Percentiles rank a stretch among this genome's conserved stretches.
Conservation (phyloP, 2,888 invertebrate genomes). For the Merodon equestris region DNA sequence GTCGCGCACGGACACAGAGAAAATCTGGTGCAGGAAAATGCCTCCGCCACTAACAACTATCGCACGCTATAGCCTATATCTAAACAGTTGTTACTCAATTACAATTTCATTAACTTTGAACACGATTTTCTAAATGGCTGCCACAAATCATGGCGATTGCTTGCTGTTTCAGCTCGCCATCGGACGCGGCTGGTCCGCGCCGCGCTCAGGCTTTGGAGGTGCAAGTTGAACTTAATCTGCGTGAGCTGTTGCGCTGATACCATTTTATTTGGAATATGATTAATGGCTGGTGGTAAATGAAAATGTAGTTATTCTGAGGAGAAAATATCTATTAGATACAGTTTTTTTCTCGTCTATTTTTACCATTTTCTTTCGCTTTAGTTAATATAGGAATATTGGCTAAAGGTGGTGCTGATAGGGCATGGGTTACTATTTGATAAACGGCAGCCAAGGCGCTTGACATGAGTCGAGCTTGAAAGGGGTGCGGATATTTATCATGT, state of each 20-base stretch:
- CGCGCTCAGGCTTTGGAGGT: slow-evolving; percentile 40
- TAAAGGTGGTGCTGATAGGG: slow-evolving; percentile 65
- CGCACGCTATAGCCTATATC: slow-evolving; percentile 13
- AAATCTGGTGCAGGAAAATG: slow-evolving; percentile 63
- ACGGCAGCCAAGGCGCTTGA: slow-evolving; percentile 25
- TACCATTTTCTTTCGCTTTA: no score
- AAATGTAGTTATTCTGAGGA: slow-evolving; percentile 63
- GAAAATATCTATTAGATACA: slow-evolving; percentile 62
- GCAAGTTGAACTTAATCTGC: slow-evolving; percentile 61
- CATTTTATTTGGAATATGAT: slow-evolving; percentile 67
- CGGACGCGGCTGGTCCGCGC: slow-evolving; percentile 1
- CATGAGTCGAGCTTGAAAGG: slow-evolving; percentile 2
- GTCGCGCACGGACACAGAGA: slow-evolving; percentile 28
- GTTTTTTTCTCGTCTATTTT: no score
- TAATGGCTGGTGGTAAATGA: slow-evolving; percentile 63
- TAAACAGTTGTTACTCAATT: slow-evolving; percentile 77
- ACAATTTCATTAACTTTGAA: slow-evolving; percentile 79
- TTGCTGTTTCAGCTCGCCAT: slow-evolving; percentile 61
- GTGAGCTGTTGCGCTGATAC: slow-evolving; percentile 52
- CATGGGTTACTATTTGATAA: slow-evolving; percentile 59
- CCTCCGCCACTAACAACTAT: slow-evolving; percentile 27
- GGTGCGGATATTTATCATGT: no score
- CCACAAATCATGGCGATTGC: slow-evolving; percentile 79
- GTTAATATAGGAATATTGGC: slow-evolving; percentile 53
- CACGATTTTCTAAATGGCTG: slow-evolving; percentile 78